Base-by-base conservation (phyloP, 2,888 invertebrate genomes). In the Amphipoea lucens region DNA sequence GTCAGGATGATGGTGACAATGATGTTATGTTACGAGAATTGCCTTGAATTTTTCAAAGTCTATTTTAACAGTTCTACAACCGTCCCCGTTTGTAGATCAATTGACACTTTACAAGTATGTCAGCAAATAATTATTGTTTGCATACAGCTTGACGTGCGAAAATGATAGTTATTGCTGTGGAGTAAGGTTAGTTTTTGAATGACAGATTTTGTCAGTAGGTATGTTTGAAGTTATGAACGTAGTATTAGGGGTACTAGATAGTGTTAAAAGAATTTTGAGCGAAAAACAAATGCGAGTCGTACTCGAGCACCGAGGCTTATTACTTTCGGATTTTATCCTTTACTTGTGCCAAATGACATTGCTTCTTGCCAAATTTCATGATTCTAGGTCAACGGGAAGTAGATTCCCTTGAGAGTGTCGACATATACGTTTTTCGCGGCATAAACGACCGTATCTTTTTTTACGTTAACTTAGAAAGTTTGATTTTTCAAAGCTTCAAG, bases 31-130 rank as follows among this genome's bases (percentile, higher is more conserved):
- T n/a, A 29, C 14, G 14, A 62, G 62, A 62, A 40, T 60, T 23
- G 36, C 76, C 65, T 77, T 62, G 48, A 75, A 29, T 75, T 36
- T 75, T 36, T 20, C 29, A 0, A 23, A 66, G 51, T 68, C 5
- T 42, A n/a, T 72, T 72, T 77, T 77, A 14, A 65, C 29, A 20
- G 29, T 20, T 65, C 45, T 71, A 83, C 72, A 69, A 68, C 60
- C 23, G 69, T 36, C 36, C 60, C 12, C 42, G 70, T 85, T 76
- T 74, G 74, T 62, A 48, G 70, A 71, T 48, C 76, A 85, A 84
- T 84, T 84, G 82, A 57, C 84, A 76, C 76, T 71, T 76, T 0
- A 63, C 17, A 68, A 65, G 74, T 81, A 63, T 84, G 82, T 71
- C 82, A 65, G 76, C 40, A 72, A 81, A 79, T 54, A 70, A 63